These are phyloP conservation scores for Aurelia coerulea DNA, from an alignment of 30 jellyfish, hydroid and myxozoan genomes.

Conservation along the genomic window DNA sequence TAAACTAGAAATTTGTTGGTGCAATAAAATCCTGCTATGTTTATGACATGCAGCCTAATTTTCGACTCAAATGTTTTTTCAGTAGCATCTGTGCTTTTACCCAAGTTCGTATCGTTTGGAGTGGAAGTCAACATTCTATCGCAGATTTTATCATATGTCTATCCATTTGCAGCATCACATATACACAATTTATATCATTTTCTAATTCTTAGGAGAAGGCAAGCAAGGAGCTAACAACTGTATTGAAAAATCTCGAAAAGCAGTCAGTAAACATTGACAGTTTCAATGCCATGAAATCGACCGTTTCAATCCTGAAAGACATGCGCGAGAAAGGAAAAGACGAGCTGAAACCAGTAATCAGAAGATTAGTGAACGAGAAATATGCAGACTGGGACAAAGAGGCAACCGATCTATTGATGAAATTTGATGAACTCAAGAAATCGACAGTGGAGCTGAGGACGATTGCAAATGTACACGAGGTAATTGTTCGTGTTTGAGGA, in stretches of 20 bases:
- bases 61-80: no score
- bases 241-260: not conserved
- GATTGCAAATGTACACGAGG: conserved; percentile 32
- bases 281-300: conserved; percentile 8
- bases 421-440: conserved; percentile 11
- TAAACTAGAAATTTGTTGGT: no score
- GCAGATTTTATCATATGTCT: no score
- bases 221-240: conserved; percentile 10
- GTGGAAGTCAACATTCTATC: no score
- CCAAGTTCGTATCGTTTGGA: no score
- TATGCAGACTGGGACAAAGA: conserved; percentile 30
- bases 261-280: conserved; percentile 12
- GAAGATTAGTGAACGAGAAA: conserved; percentile 2
- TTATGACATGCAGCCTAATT: no score
- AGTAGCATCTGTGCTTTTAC: no score
- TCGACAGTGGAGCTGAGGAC: conserved; percentile 24
- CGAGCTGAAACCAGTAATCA: not conserved
- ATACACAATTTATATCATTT: no score
- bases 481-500: not conserved
- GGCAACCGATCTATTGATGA: not conserved
- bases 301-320: conserved; percentile 19
- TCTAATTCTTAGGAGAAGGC: conserved; percentile 5
- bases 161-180: no score
- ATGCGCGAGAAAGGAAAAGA: not conserved
- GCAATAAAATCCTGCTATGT: no score